Percentiles rank a stretch among this genome's conserved stretches.
Conservation (phyloP, 2,888 invertebrate genomes). For the Chalcosyrphus nemorum region DNA sequence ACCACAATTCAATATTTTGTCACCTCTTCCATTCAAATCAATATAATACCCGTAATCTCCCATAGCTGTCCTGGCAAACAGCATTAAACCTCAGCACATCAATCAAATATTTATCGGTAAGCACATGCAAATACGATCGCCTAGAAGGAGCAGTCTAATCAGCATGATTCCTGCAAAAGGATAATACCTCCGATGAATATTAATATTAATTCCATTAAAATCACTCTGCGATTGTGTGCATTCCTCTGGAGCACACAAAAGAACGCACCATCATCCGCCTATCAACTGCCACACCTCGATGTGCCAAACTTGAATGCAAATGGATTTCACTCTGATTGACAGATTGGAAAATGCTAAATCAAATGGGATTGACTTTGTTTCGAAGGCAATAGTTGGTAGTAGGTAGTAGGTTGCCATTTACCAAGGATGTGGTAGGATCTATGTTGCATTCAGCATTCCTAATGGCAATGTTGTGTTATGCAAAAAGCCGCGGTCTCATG, state of each 20-base stretch:
- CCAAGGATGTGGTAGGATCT: neutral
- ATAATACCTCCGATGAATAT: constrained; percentile 57
- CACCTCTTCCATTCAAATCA: neutral
- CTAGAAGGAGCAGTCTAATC: constrained; percentile 35
- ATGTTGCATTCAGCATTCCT: constrained; percentile 38
- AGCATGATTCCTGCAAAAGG: constrained; percentile 44
- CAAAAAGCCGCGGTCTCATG: neutral
- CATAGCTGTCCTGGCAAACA: neutral
- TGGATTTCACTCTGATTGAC: constrained; percentile 48
- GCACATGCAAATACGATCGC: constrained; percentile 37
- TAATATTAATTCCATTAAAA: constrained; percentile 63
- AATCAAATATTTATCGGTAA: constrained; percentile 61
- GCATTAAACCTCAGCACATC: constrained; percentile 22
- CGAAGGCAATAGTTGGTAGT: neutral
- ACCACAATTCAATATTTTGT: neutral
- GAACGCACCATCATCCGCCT: constrained; percentile 24
- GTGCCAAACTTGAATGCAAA: constrained; percentile 58
- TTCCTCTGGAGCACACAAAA: constrained; percentile 5
- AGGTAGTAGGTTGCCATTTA: neutral
- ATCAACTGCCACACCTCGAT: constrained; percentile 59
- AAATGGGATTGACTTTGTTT: neutral
- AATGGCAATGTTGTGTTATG: constrained; percentile 58
- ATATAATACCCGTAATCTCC: neutral
- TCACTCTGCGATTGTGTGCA: constrained; percentile 1
- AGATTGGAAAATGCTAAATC: constrained; percentile 48